phyloP scores from a whole-genome alignment of 1,140 invertebrate genomes.

The Papilio glaucus region DNA sequence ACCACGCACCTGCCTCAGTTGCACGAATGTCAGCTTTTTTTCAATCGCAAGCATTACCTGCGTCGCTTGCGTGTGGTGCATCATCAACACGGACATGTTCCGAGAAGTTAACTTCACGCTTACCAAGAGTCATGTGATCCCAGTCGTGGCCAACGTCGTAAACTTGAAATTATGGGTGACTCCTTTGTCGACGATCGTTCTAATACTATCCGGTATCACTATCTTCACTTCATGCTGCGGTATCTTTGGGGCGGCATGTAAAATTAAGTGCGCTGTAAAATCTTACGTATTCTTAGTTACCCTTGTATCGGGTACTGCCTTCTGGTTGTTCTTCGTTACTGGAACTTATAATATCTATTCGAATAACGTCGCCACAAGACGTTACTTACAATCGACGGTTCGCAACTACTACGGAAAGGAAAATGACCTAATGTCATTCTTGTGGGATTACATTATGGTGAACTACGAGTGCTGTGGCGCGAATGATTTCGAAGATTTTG shows the following conservation, averaged over 20 bases:
- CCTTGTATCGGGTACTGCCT: slow-evolving; percentile 51
- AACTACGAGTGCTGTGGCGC: slow-evolving; percentile 72
- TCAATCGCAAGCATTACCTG: slow-evolving; percentile 57
- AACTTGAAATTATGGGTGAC: slow-evolving; percentile 70
- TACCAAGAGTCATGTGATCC: slow-evolving; percentile 61
- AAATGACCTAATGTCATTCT: slow-evolving; percentile 63
- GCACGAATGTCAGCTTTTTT: slow-evolving; percentile 71
- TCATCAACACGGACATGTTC: slow-evolving; percentile 70
- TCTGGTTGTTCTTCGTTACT: slow-evolving; percentile 70
- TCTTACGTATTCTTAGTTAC: slow-evolving; percentile 71
- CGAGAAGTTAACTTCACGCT: slow-evolving; percentile 69
- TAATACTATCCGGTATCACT: slow-evolving; percentile 54
- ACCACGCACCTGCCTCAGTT: slow-evolving; percentile 73
- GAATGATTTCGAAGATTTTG: slow-evolving; percentile 60
- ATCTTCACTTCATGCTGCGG: slow-evolving; percentile 75
- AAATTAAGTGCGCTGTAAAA: slow-evolving; percentile 69
- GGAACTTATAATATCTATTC: slow-evolving; percentile 71
- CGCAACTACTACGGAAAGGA: slow-evolving; percentile 62
- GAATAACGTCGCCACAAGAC: slow-evolving; percentile 56
- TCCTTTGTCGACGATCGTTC: slow-evolving; percentile 63
- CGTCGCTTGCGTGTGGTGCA: slow-evolving; percentile 70
- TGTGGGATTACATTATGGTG: slow-evolving; percentile 71
- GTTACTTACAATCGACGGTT: slow-evolving; percentile 55
- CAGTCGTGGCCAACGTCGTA: slow-evolving; percentile 61
- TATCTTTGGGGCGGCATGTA: slow-evolving; percentile 69